Percentiles rank a stretch among this genome's conserved stretches.
Evolutionary conservation across 2,797 vertebrate genomes (phyloP).

Genomic region (Dicrostonyx torquatus): DNA sequence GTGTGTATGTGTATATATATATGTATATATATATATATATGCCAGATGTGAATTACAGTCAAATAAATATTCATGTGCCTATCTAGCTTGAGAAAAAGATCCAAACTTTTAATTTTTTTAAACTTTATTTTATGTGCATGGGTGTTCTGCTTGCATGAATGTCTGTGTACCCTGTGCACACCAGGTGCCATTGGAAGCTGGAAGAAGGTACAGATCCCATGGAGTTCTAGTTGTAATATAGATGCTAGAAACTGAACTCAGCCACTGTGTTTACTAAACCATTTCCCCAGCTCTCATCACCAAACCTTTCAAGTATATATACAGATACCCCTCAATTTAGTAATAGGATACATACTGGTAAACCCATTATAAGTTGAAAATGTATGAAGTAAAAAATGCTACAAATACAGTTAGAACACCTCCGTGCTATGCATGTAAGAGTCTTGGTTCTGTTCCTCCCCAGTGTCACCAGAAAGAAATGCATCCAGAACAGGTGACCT

Average conservation of each 20-base stretch:
- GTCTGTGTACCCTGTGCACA: background rate
- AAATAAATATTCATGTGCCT: background rate
- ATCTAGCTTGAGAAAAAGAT: background rate
- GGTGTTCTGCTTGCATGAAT: background rate
- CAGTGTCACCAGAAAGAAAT: background rate
- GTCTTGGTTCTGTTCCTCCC: background rate
- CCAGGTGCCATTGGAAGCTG: background rate
- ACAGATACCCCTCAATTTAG: background rate
- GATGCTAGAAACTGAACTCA: background rate
- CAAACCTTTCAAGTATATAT: background rate
- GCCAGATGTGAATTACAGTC: slow-evolving; percentile 23
- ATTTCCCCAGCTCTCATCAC: background rate
- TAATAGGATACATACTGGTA: background rate
- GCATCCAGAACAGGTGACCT: background rate
- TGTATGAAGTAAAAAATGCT: background rate
- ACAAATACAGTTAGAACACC: background rate
- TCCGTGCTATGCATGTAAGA: background rate
- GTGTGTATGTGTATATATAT: background rate
- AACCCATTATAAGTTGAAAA: background rate
- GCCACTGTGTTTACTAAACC: background rate
- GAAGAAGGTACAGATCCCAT: background rate
- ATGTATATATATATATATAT: background rate
- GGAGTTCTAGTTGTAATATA: background rate
- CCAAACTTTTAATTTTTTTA: background rate
- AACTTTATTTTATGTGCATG: background rate